These are phyloP conservation scores for Axinella damicornis DNA, from an alignment of 37 sponge, comb jelly and placozoan genomes.

Conservation along the genomic window DNA sequence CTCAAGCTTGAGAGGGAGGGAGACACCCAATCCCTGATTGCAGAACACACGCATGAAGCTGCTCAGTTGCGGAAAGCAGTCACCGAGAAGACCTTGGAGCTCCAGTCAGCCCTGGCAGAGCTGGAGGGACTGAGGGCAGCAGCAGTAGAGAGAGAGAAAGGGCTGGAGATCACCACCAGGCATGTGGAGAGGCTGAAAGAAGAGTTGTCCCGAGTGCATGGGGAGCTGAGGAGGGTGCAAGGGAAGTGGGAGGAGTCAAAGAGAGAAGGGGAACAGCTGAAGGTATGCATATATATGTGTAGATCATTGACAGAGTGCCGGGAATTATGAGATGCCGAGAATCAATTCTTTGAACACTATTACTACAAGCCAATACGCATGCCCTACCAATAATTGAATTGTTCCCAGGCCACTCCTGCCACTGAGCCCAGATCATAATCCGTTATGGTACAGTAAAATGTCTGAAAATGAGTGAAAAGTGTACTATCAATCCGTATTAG, in stretches of 20 bases:
- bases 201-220: slow-evolving; percentile 12
- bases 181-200: slow-evolving; percentile 24
- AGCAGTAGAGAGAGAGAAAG: slow-evolving; percentile 34
- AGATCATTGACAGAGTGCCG: no score
- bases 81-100: neutral
- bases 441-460: no score
- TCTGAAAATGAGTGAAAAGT: no score
- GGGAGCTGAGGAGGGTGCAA: neutral
- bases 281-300: slow-evolving; percentile 21
- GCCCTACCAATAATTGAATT: no score
- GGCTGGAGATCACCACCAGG: slow-evolving; percentile 39
- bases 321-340: no score
- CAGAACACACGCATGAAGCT: slow-evolving; percentile 2
- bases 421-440: no score
- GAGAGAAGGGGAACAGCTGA: slow-evolving; percentile 40
- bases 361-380: no score
- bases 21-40: neutral
- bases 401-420: no score
- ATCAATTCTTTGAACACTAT: no score
- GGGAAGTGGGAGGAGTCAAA: slow-evolving; percentile 16
- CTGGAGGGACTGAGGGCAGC: slow-evolving; percentile 33
- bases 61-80: slow-evolving; percentile 1
- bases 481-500: no score
- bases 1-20: slow-evolving; percentile 5
- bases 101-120: slow-evolving; percentile 19